These are phyloP conservation scores for Pachypeltis micranthus DNA, from an alignment of 1,140 invertebrate genomes.

Conservation along the genomic window DNA sequence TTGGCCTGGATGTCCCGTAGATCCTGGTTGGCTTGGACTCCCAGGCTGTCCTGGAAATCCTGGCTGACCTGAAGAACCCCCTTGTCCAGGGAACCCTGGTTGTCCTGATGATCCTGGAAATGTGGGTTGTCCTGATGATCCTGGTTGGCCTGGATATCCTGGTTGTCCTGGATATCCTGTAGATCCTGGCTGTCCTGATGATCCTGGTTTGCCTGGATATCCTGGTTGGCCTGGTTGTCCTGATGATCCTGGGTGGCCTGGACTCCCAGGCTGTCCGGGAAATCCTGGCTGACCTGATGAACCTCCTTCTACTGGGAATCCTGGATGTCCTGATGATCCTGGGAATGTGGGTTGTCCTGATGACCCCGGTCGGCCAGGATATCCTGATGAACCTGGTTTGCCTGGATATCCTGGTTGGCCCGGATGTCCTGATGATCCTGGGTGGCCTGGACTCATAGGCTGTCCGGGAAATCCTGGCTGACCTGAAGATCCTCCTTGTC, in stretches of 20 bases:
- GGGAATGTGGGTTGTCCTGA: slow-evolving; percentile 26
- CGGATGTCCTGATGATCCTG: slow-evolving; percentile 25
- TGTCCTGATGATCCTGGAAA: slow-evolving; percentile 21
- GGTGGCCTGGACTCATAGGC: slow-evolving; percentile 26
- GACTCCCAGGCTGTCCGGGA: slow-evolving; percentile 29
- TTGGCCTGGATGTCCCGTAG: slow-evolving; percentile 26
- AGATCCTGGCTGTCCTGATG: slow-evolving; percentile 23
- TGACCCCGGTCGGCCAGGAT: slow-evolving; percentile 16
- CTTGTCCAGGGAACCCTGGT: slow-evolving; percentile 23
- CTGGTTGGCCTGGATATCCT: slow-evolving; percentile 23
- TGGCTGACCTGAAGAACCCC: slow-evolving; percentile 24
- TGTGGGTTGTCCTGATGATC: slow-evolving; percentile 22
- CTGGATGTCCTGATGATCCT: slow-evolving; percentile 25
- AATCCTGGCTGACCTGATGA: slow-evolving; percentile 24
- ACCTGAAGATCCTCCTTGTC: slow-evolving; percentile 18
- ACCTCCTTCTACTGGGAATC: slow-evolving; percentile 26
- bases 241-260: slow-evolving; percentile 30
- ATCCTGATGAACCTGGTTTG: slow-evolving; percentile 23
- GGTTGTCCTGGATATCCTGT: slow-evolving; percentile 26
- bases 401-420: slow-evolving; percentile 27
- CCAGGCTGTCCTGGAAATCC: slow-evolving; percentile 22
- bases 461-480: slow-evolving; percentile 26
- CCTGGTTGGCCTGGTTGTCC: slow-evolving; percentile 24
- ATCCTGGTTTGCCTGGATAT: slow-evolving; percentile 21
- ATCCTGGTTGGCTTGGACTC: slow-evolving; percentile 25